Conservation (phyloP, 1,140 invertebrate species). For the Limonius californicus region DNA sequence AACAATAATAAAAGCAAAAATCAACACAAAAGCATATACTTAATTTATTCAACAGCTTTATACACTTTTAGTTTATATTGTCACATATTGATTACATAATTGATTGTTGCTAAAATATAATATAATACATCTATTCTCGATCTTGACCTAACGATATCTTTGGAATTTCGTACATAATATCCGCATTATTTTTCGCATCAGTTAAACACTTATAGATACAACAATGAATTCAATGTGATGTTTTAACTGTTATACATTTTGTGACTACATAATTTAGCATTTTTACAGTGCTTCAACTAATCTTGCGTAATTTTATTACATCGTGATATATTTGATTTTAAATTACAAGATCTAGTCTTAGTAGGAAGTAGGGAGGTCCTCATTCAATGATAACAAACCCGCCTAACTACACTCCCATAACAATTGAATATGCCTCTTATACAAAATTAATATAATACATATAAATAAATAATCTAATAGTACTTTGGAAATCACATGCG, state of each 20-base stretch:
- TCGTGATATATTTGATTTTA: neutral
- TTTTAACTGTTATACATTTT: no score
- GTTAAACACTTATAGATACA: constrained; percentile 9
- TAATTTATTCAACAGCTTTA: constrained; percentile 37
- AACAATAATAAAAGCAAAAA: neutral
- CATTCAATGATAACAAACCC: no score
- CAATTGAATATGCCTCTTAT: neutral
- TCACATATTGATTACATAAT: constrained; percentile 43
- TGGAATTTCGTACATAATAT: constrained; percentile 11
- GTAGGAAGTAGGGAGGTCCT: neutral
- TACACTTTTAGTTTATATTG: constrained; percentile 38
- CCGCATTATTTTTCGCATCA: neutral
- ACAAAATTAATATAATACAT: constrained; percentile 2
- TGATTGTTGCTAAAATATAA: constrained; percentile 30
- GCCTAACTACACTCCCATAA: neutral
- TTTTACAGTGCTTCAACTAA: no score
- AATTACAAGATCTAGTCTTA: neutral
- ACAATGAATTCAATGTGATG: neutral
- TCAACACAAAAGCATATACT: constrained; percentile 40
- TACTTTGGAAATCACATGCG: constrained; percentile 10
- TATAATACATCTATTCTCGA: constrained; percentile 12
- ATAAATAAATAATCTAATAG: constrained; percentile 15
- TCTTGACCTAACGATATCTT: constrained; percentile 7
- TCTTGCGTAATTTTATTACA: neutral
- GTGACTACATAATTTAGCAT: no score